A percentile compares a stretch with the other conserved stretches of the same genome.
Evolutionary conservation across 2,113 vertebrate species (phyloP).

Genomic region (Nesogale talazaci): DNA sequence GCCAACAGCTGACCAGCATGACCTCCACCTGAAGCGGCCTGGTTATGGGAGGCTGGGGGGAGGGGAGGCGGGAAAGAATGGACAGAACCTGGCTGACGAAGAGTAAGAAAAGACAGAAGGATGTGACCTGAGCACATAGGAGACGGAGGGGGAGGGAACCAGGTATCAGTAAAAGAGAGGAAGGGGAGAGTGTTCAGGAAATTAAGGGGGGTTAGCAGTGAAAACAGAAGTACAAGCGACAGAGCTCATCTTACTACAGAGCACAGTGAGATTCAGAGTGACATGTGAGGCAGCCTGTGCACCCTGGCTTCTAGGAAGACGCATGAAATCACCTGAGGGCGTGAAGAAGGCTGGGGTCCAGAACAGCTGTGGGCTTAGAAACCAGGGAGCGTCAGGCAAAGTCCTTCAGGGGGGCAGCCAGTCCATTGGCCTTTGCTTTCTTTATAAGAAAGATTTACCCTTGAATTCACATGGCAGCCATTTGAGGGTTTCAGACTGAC

Average conservation of each 20-base stretch:
- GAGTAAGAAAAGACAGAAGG: neutral
- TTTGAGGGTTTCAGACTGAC: neutral
- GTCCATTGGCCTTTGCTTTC: neutral
- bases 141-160: neutral
- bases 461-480: neutral
- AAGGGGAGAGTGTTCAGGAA: neutral
- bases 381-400: neutral
- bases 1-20: neutral
- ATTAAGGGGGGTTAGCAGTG: neutral
- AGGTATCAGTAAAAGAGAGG: neutral
- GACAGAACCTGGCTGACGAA: neutral
- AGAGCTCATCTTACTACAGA: neutral
- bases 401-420: neutral
- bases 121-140: neutral
- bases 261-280: neutral
- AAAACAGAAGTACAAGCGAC: neutral
- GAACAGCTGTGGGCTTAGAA: neutral
- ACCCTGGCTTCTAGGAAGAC: neutral
- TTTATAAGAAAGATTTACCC: neutral
- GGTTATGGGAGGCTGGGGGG: too few relatives aligned
- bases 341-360: neutral
- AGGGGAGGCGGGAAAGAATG: neutral
- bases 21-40: neutral
- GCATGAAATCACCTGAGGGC: neutral
- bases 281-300: neutral